These are phyloP conservation scores for Amia ocellicauda DNA, from an alignment of 2,113 vertebrate genomes.

Conservation along the genomic window DNA sequence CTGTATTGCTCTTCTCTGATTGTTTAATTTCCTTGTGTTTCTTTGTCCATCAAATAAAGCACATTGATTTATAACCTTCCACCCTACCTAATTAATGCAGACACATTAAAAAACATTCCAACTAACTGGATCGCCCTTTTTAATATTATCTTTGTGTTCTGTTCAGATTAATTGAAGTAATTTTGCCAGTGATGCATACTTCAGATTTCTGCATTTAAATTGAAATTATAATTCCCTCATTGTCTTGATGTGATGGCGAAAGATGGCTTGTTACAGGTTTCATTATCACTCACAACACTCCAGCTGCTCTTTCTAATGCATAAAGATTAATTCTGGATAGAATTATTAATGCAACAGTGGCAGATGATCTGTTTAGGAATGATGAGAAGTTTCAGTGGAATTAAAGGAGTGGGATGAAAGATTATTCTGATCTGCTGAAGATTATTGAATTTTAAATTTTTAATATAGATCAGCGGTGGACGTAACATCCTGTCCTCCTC, in stretches of 20 bases:
- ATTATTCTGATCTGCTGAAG: constrained; percentile 11
- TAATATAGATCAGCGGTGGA: not conserved
- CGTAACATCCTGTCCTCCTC: not conserved
- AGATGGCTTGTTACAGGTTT: constrained; percentile 80
- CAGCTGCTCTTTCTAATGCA: constrained; percentile 75
- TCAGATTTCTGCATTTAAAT: constrained; percentile 82
- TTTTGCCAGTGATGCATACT: constrained; percentile 79
- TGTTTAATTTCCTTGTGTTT: too few species aligned
- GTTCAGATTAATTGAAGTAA: constrained; percentile 82
- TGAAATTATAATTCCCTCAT: constrained; percentile 84
- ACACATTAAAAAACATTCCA: constrained; percentile 59
- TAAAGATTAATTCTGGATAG: constrained; percentile 65
- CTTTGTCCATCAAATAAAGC: not conserved
- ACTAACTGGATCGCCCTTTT: constrained; percentile 60
- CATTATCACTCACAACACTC: constrained; percentile 80
- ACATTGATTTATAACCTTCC: not conserved
- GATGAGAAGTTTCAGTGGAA: not conserved
- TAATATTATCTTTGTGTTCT: constrained; percentile 71
- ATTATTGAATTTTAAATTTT: constrained; percentile 16
- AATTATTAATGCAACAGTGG: constrained; percentile 66
- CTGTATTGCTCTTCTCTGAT: too few species aligned
- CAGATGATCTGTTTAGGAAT: constrained; percentile 39
- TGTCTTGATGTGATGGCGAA: constrained; percentile 71
- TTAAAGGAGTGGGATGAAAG: constrained; percentile 10
- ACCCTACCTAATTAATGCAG: constrained; percentile 33